A percentile compares a stretch with the other conserved stretches of the same genome.
Conservation (phyloP, 2,797 vertebrate genomes). For the Betta splendens region DNA sequence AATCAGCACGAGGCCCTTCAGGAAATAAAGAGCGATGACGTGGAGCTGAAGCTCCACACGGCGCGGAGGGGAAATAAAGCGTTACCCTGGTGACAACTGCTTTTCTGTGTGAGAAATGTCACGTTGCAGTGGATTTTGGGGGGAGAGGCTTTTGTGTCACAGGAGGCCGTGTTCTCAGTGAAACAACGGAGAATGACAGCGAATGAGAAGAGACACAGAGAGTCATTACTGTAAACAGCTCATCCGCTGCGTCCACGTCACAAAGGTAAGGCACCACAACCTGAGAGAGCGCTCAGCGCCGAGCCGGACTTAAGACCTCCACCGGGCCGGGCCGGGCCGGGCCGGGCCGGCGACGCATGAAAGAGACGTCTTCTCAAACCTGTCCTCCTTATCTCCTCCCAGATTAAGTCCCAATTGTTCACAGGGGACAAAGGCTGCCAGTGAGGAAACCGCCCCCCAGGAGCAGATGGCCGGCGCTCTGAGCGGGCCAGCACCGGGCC, state of each 20-base stretch:
- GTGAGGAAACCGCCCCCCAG: constrained; percentile 86
- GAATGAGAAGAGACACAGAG: constrained; percentile 6
- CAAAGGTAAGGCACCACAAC: constrained; percentile 9
- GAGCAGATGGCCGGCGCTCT: constrained; percentile 95
- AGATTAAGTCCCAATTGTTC: constrained; percentile 94
- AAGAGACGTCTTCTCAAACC: constrained; percentile 72
- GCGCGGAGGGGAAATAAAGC: constrained; percentile 54
- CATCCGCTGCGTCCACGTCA: no score
- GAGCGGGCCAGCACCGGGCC: constrained; percentile 88
- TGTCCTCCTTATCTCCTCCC: constrained; percentile 86
- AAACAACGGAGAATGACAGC: constrained; percentile 64
- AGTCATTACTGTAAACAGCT: constrained; percentile 12
- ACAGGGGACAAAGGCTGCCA: constrained; percentile 88
- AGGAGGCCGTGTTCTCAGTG: constrained; percentile 81
- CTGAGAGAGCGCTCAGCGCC: constrained; percentile 2
- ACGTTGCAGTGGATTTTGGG: constrained; percentile 84
- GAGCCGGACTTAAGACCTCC: constrained; percentile 10
- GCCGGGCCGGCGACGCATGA: no score
- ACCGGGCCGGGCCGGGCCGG: no score
- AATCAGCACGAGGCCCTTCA: not conserved
- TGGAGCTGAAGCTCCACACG: constrained; percentile 34
- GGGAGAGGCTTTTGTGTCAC: constrained; percentile 83
- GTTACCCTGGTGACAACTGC: constrained; percentile 88
- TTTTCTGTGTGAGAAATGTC: constrained; percentile 80
- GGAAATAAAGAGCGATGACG: constrained; percentile 27